Evolutionary conservation across 1,140 invertebrate genomes (phyloP), one percentile per base, ranked within the genome.

Genomic region (Atta texana): DNA sequence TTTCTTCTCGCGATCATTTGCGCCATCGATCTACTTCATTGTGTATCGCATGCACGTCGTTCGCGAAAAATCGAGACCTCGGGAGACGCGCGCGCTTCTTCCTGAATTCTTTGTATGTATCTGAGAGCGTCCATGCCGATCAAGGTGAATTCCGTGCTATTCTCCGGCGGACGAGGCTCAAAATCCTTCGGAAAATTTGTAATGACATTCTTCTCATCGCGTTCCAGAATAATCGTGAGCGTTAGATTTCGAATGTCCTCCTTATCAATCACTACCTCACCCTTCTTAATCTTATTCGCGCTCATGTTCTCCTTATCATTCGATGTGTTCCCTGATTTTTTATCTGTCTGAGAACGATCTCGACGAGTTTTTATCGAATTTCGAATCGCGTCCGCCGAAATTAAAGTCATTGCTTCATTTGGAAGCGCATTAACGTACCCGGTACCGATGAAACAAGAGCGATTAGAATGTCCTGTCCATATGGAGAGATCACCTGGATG

Each of bases 151-250:
- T 74, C 53, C 10, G 87, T 87, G 21, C 71, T 28, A 7, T 90
- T 89, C 10, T 3, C 18, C 5, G 87, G 18, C 1, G 88, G 84
- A 7, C 63, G 69, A 0, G 84, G 71, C 1, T 72, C n/a, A 6
- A 90, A 87, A 53, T 90, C 66, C 49, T 88, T 91, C 12, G 91
- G 91, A 59, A 92, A 92, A 28, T 90, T 92, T 12, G 71, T 24
- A 1, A 85, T 12, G 18, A 39, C 63, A 18, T 84, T 91, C 7
- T 61, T 64, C 8, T 87, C 89, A n/a, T 92, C 88, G 16, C 88
- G 89, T 34, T 91, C 91, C 2, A 92, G 57, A 21, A 91, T 86
- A 49, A 92, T 88, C 51, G 88, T 91, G 2, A 91, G 76, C 24
- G 80, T 91, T 10, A 91, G 39, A 72, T 88, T 89, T 34, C 63